A percentile compares a stretch with the other conserved stretches of the same genome.
These are phyloP conservation scores for Okamejei kenojei DNA, from an alignment of 2,797 vertebrate species.

Conservation along the genomic window DNA sequence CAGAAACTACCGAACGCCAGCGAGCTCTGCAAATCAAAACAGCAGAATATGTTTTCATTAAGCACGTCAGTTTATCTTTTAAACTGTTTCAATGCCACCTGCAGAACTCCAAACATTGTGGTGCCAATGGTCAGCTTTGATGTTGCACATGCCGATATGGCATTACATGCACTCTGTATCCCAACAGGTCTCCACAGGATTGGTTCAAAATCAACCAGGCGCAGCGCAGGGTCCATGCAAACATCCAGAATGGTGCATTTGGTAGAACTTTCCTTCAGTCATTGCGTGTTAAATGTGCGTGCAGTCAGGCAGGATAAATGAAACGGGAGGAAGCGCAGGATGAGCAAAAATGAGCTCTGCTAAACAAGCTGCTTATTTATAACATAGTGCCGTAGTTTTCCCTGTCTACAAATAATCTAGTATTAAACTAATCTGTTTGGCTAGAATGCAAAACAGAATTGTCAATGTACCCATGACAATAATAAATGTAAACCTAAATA, in stretches of 20 bases:
- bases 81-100: background rate
- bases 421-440: too few relatives aligned
- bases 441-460: too few relatives aligned
- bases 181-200: background rate
- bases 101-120: background rate
- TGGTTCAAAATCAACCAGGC: background rate
- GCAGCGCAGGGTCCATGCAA: background rate
- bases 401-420: background rate
- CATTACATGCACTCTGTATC: background rate
- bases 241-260: background rate
- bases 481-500: too few relatives aligned
- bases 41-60: conserved; percentile 26
- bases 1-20: background rate
- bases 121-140: conserved; percentile 20
- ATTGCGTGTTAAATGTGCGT: background rate
- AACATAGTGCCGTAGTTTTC: background rate
- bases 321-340: background rate
- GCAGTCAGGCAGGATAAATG: background rate
- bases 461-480: too few relatives aligned
- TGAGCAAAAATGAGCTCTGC: too few relatives aligned
- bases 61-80: background rate
- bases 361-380: background rate
- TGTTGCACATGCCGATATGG: background rate
- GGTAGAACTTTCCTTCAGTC: background rate
- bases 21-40: conserved; percentile 32